Evolutionary conservation across 1,140 invertebrate species (phyloP).

Genomic region (Tribolium madens): DNA sequence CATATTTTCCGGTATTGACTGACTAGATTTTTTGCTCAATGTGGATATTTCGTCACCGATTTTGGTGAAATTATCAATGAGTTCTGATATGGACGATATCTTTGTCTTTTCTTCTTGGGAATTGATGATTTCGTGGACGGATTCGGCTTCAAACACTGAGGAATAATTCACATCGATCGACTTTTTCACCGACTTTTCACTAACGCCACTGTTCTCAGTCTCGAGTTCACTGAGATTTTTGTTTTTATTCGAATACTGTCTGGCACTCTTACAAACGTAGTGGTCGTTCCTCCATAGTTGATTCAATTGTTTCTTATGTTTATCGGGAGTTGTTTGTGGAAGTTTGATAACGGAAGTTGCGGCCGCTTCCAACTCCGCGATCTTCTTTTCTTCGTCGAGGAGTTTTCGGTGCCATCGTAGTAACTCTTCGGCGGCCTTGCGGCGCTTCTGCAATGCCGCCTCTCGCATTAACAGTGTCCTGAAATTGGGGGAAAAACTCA

Average conservation of each 20-base stretch:
- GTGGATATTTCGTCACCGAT: constrained; percentile 57
- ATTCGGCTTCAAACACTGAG: constrained; percentile 55
- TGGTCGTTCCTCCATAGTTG: constrained; percentile 54
- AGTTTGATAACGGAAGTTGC: constrained; percentile 46
- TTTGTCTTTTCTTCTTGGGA: constrained; percentile 45
- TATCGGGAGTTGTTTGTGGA: neutral
- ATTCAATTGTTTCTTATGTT: constrained; percentile 53
- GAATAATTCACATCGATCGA: constrained; percentile 28
- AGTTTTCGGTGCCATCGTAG: constrained; percentile 64
- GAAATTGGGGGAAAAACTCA: constrained; percentile 45
- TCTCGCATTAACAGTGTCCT: constrained; percentile 64
- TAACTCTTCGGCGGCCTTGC: constrained; percentile 62
- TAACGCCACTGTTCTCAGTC: neutral
- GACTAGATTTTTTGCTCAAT: constrained; percentile 44
- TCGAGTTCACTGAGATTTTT: constrained; percentile 40
- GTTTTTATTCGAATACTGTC: constrained; percentile 41
- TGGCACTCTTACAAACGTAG: constrained; percentile 54
- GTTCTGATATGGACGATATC: constrained; percentile 54
- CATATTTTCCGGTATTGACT: no score
- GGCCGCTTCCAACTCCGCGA: constrained; percentile 61
- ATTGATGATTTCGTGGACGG: constrained; percentile 37
- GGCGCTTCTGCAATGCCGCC: constrained; percentile 61
- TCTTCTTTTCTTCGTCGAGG: constrained; percentile 63
- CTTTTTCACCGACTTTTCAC: neutral
- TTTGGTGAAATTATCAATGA: constrained; percentile 58